phyloP scores from a whole-genome alignment of 2,113 vertebrate genomes.

The Pipra filicauda region DNA sequence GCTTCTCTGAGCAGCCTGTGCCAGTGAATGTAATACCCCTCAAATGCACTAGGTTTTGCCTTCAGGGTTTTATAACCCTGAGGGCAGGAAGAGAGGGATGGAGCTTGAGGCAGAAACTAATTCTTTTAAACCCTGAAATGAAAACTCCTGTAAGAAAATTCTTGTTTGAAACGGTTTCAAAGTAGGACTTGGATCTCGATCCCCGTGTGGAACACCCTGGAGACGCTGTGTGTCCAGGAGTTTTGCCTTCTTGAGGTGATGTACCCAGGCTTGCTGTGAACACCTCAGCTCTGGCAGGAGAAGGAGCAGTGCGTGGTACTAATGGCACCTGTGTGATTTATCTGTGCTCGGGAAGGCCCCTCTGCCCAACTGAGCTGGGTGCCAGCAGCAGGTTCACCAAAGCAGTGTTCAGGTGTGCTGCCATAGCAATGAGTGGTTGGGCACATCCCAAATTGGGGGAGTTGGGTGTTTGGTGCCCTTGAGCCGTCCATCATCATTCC shows the following conservation, averaged over 20 bases:
- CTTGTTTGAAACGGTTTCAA: neutral
- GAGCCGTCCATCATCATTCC: neutral
- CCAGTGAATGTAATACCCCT: neutral
- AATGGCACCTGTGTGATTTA: too few relatives aligned
- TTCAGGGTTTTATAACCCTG: neutral
- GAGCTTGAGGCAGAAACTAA: neutral
- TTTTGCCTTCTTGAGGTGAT: neutral
- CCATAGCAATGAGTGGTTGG: neutral
- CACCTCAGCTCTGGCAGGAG: neutral
- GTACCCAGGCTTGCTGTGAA: neutral
- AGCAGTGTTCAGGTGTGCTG: neutral
- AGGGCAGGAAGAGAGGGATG: neutral
- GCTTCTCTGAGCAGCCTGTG: neutral
- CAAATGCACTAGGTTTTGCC: neutral
- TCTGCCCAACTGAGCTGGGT: neutral
- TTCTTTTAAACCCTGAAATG: neutral
- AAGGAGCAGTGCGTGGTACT: neutral
- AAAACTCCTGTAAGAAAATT: neutral
- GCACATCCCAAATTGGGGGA: neutral
- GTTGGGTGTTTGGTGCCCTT: neutral
- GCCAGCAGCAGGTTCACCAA: neutral
- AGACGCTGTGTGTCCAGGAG: too few relatives aligned
- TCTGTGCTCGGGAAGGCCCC: fast-evolving
- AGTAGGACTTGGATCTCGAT: neutral
- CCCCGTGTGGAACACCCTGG: neutral